Evolutionary conservation across 1,140 invertebrate genomes (phyloP).

Genomic region (Drosophila novamexicana): DNA sequence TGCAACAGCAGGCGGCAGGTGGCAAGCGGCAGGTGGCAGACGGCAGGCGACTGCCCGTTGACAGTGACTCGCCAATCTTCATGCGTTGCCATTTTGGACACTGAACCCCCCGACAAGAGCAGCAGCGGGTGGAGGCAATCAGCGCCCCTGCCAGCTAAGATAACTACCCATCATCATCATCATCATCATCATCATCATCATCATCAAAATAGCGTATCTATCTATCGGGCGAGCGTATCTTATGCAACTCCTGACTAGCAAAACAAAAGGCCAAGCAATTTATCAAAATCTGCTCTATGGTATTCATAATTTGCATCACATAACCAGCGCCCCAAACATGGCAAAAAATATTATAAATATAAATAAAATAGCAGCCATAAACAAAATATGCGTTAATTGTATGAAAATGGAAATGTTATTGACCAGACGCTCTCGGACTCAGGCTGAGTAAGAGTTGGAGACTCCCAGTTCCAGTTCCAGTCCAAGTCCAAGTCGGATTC

Average conservation of each 20-base stretch:
- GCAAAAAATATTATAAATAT: conserved; percentile 46
- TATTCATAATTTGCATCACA: conserved; percentile 80
- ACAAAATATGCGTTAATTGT: conserved; percentile 73
- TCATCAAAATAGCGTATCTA: not conserved
- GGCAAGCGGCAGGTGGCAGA: not conserved
- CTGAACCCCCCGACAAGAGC: conserved; percentile 1
- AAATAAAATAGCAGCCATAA: conserved; percentile 24
- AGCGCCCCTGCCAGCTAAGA: not conserved
- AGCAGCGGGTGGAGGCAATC: not conserved
- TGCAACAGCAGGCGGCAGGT: conserved; percentile 5
- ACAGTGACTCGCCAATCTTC: conserved; percentile 7
- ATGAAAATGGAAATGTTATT: conserved; percentile 72
- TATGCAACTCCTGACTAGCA: conserved; percentile 36
- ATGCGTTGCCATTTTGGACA: conserved; percentile 16
- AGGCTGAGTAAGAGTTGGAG: not conserved
- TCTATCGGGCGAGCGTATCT: conserved; percentile 3
- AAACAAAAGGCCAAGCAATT: conserved; percentile 58
- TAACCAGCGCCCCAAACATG: conserved; percentile 66
- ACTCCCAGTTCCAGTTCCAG: not conserved
- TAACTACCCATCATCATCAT: conserved; percentile 6
- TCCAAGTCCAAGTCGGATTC: not conserved
- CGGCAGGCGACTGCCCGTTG: conserved; percentile 2
- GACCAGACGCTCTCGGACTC: conserved; percentile 9
- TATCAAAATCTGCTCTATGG: conserved; percentile 63
- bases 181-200: not conserved